Evolutionary conservation across 2,888 invertebrate genomes (phyloP).

Genomic region (Melinaea menophilus): DNA sequence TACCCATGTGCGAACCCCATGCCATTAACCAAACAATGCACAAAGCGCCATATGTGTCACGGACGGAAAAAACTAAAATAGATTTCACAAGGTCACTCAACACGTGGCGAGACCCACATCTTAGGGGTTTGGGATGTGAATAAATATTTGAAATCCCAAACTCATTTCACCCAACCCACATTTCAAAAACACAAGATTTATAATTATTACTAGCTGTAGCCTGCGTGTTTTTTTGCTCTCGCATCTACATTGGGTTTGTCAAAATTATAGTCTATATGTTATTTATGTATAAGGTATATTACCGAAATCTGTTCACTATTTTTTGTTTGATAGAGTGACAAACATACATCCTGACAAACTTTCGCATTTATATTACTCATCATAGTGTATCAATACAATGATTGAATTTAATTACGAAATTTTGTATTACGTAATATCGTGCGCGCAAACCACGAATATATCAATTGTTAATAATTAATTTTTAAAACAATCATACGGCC

Average conservation of each 20-base stretch:
- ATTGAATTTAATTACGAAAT: slow-evolving; percentile 33
- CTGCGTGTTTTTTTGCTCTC: too few relatives aligned
- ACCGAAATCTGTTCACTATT: too few relatives aligned
- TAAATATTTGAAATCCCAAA: slow-evolving; percentile 41
- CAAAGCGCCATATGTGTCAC: slow-evolving; percentile 49
- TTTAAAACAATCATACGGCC: slow-evolving; percentile 42
- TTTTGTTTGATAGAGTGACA: too few relatives aligned
- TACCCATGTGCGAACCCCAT: slow-evolving; percentile 34
- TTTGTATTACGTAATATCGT: slow-evolving; percentile 46
- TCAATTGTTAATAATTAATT: slow-evolving; percentile 43
- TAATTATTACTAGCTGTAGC: too few relatives aligned
- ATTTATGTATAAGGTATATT: too few relatives aligned
- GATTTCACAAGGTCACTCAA: slow-evolving; percentile 46
- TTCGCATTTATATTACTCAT: too few relatives aligned
- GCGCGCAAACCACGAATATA: slow-evolving; percentile 46
- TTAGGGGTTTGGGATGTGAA: slow-evolving; percentile 42
- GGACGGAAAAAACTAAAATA: slow-evolving; percentile 43
- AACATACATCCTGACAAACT: too few relatives aligned
- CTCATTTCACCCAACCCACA: slow-evolving; percentile 2
- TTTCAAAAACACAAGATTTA: too few relatives aligned
- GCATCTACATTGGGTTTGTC: too few relatives aligned
- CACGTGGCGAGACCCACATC: slow-evolving; percentile 44
- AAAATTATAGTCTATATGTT: too few relatives aligned
- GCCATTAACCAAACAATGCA: slow-evolving; percentile 35
- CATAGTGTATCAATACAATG: too few relatives aligned